A percentile compares a stretch with the other conserved stretches of the same genome.
These are phyloP conservation scores for Aproaerema taeniolella DNA, from an alignment of 2,888 invertebrate genomes.

Conservation along the genomic window DNA sequence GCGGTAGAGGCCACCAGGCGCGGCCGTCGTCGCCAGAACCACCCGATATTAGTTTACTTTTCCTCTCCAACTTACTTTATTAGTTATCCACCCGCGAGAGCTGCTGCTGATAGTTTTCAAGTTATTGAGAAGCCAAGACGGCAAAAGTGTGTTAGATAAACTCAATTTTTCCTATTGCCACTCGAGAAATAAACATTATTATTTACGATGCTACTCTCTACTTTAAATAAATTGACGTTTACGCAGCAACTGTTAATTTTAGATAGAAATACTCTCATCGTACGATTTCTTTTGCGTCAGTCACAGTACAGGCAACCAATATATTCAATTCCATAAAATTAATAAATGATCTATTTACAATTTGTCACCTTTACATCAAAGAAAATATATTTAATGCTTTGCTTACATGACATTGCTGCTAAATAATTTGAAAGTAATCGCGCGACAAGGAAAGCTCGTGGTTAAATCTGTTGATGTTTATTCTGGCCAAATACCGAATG, in stretches of 20 bases:
- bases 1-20: slow-evolving; percentile 27
- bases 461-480: neutral
- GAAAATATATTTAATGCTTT: no score
- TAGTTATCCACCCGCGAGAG: slow-evolving; percentile 65
- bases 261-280: no score
- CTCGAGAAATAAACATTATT: slow-evolving; percentile 7
- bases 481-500: slow-evolving; percentile 4
- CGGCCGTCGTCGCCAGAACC: slow-evolving; percentile 50
- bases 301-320: no score
- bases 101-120: slow-evolving; percentile 64
- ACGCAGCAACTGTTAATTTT: no score
- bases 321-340: no score
- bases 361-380: no score
- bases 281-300: no score
- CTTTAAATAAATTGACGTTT: no score
- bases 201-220: neutral
- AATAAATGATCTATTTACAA: no score
- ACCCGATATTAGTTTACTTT: slow-evolving; percentile 78
- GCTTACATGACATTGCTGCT: no score
- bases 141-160: slow-evolving; percentile 27
- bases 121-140: slow-evolving; percentile 62
- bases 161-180: slow-evolving; percentile 12
- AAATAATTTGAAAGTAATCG: no score
- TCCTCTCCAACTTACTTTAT: slow-evolving; percentile 75
- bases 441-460: neutral